Conservation (phyloP, 2,888 invertebrate genomes). For the Drosophila bunnanda region DNA sequence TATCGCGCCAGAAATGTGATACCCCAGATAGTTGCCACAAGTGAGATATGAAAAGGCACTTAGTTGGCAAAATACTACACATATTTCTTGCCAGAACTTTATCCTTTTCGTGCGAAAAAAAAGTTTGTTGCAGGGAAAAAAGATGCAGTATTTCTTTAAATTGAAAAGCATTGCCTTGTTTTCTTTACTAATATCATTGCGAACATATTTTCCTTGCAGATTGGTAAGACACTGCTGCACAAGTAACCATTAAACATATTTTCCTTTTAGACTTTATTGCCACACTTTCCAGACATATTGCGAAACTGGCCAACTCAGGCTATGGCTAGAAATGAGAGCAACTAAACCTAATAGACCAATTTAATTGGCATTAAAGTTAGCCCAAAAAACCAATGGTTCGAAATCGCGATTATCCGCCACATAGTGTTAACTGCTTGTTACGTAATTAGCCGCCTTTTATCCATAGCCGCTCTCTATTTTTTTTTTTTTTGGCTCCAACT, state of each 20-base stretch:
- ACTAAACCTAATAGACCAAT: slow-evolving; percentile 25
- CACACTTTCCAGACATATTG: background rate
- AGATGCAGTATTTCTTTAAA: background rate
- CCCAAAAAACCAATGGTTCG: slow-evolving; percentile 29
- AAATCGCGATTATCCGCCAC: slow-evolving; percentile 30
- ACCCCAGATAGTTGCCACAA: background rate
- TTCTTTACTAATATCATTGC: background rate
- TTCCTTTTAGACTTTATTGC: background rate
- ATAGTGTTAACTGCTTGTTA: slow-evolving; percentile 45
- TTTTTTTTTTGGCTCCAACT: slow-evolving; percentile 11
- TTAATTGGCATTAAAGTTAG: slow-evolving; percentile 14
- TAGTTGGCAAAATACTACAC: slow-evolving; percentile 6
- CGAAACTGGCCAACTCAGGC: slow-evolving; percentile 2
- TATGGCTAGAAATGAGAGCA: slow-evolving; percentile 8
- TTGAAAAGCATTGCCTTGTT: background rate
- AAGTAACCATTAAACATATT: background rate
- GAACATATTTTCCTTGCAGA: background rate
- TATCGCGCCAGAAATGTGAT: slow-evolving; percentile 20
- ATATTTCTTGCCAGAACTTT: background rate
- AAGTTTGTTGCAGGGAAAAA: background rate
- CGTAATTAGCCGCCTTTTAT: slow-evolving; percentile 30
- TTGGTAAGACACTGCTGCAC: background rate
- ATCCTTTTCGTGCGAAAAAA: background rate
- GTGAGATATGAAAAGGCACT: slow-evolving; percentile 19
- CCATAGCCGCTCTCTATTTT: background rate